Percentiles rank a stretch among this genome's conserved stretches.
Conservation (phyloP, 2,888 invertebrate species). For the Latrodectus hesperus region DNA sequence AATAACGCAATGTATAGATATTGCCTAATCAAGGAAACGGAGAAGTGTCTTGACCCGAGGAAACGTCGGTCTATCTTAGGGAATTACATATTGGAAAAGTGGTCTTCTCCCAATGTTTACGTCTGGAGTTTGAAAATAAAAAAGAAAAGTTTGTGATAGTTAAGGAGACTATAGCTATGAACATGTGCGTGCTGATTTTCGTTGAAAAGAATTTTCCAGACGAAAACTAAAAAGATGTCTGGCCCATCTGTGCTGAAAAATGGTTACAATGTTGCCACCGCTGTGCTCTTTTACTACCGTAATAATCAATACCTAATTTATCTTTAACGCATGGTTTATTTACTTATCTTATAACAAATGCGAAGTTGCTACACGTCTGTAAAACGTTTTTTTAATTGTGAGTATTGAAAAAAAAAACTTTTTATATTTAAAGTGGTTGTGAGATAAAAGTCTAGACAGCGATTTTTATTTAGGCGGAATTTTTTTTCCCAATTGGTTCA, state of each 20-base stretch:
- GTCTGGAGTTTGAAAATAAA: conserved; percentile 5
- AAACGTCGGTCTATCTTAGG: neutral
- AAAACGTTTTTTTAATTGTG: too few species aligned
- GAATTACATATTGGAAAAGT: conserved; percentile 2
- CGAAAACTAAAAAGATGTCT: neutral
- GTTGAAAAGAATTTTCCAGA: neutral
- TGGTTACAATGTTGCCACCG: conserved; percentile 1
- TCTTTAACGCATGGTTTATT: neutral
- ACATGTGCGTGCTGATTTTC: neutral
- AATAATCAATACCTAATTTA: neutral
- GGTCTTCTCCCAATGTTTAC: conserved; percentile 2
- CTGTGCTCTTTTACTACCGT: neutral
- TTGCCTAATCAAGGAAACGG: neutral
- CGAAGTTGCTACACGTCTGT: too few species aligned
- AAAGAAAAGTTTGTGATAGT: conserved; percentile 16
- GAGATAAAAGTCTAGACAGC: too few species aligned
- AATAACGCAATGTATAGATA: neutral
- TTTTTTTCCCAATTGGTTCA: too few species aligned
- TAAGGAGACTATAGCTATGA: conserved; percentile 2
- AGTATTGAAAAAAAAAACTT: too few species aligned
- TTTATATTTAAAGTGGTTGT: too few species aligned
- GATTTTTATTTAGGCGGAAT: too few species aligned
- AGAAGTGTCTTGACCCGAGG: neutral
- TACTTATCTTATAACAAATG: too few species aligned
- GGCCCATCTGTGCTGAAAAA: neutral